A percentile compares a stretch with the other conserved stretches of the same genome.
These are phyloP conservation scores for Archocentrus centrarchus DNA, from an alignment of 2,113 vertebrate genomes.

Conservation along the genomic window DNA sequence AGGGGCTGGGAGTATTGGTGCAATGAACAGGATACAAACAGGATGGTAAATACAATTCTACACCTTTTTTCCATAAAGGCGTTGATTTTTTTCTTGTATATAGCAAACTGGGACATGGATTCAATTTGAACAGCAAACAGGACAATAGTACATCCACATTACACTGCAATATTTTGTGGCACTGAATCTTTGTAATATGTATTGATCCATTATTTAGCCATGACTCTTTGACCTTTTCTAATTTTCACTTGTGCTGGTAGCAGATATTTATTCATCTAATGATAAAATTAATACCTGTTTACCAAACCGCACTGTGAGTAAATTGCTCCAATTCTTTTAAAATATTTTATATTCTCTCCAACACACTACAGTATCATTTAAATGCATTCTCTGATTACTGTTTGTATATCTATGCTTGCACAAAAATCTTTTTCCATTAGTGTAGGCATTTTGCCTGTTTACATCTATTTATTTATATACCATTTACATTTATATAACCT, in stretches of 20 bases:
- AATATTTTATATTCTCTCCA: slow-evolving; percentile 16
- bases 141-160: neutral
- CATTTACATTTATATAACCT: neutral
- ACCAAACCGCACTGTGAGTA: slow-evolving; percentile 1
- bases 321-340: slow-evolving; percentile 11
- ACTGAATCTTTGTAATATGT: neutral
- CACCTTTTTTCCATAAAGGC: neutral
- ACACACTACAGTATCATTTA: slow-evolving; percentile 20
- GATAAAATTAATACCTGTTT: neutral
- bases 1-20: neutral
- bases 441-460: neutral
- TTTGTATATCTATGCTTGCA: slow-evolving; percentile 3
- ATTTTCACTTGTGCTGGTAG: slow-evolving; percentile 14
- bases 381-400: slow-evolving; percentile 24
- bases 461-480: neutral
- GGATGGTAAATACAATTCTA: slow-evolving; percentile 13
- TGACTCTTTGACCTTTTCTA: slow-evolving; percentile 18
- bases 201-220: slow-evolving; percentile 14
- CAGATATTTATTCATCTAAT: slow-evolving; percentile 16
- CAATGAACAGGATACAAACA: slow-evolving; percentile 10
- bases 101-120: neutral
- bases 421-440: neutral
- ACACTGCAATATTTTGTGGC: neutral
- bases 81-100: neutral
- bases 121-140: neutral